These are phyloP conservation scores for Cyanoramphus novaezelandiae DNA, from an alignment of 2,113 vertebrate genomes.

Conservation along the genomic window DNA sequence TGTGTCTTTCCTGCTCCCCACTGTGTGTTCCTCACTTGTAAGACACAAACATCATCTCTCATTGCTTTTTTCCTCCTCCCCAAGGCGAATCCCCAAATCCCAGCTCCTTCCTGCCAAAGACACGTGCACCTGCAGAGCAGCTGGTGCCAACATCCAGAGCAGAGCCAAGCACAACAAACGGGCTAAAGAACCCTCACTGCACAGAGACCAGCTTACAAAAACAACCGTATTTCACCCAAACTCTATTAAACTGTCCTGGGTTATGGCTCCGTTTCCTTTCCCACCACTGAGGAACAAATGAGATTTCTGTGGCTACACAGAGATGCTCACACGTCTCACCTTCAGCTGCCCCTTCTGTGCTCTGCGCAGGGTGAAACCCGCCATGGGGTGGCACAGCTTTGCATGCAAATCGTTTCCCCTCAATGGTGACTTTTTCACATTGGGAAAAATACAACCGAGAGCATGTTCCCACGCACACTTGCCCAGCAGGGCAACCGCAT, in stretches of 20 bases:
- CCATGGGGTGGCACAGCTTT: not conserved
- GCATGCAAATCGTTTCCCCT: not conserved
- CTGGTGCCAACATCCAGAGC: slow-evolving; percentile 61
- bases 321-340: slow-evolving; percentile 24
- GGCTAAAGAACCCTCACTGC: slow-evolving; percentile 64
- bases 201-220: slow-evolving; percentile 67
- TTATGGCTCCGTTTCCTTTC: slow-evolving; percentile 63
- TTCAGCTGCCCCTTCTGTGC: slow-evolving; percentile 41
- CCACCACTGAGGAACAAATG: slow-evolving; percentile 64
- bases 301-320: slow-evolving; percentile 51
- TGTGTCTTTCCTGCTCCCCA: not conserved
- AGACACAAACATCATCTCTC: slow-evolving; percentile 2
- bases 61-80: not conserved
- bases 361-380: not conserved
- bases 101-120: slow-evolving; percentile 65
- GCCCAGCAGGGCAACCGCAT: not conserved
- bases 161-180: slow-evolving; percentile 61
- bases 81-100: slow-evolving; percentile 59
- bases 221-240: slow-evolving; percentile 69
- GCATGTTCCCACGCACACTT: accelerated
- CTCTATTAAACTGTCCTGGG: slow-evolving; percentile 60
- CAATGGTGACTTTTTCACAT: not conserved
- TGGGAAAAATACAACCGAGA: not conserved
- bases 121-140: slow-evolving; percentile 62
- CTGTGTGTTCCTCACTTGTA: not conserved